These are phyloP conservation scores for Prionailurus bengalensis DNA, from an alignment of 2,113 vertebrate genomes.

Conservation along the genomic window DNA sequence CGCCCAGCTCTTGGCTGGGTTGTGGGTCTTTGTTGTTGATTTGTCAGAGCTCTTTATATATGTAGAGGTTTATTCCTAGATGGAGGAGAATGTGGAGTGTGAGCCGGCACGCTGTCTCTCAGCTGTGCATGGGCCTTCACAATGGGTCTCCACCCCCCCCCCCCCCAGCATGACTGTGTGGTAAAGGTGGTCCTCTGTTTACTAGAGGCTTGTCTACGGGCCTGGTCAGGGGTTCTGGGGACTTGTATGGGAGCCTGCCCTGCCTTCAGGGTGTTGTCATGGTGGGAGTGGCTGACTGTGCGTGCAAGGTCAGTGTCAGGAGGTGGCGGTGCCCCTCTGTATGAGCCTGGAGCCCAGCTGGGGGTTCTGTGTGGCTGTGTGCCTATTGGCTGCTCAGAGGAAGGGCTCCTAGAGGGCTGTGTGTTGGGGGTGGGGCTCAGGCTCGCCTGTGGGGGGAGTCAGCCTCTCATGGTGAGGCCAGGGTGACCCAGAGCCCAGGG, in stretches of 20 bases:
- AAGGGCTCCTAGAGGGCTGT: neutral
- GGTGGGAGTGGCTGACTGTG: neutral
- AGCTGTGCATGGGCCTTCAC: neutral
- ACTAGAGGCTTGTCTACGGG: neutral
- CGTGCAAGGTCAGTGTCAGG: accelerated
- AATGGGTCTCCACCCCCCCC: too few relatives aligned
- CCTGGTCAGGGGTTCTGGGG: neutral
- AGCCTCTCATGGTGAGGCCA: neutral
- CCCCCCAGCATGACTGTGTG: neutral
- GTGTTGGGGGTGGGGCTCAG: neutral
- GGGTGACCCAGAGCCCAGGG: neutral
- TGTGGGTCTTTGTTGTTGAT: neutral
- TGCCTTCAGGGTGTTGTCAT: neutral
- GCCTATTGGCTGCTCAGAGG: neutral
- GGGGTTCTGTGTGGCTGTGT: neutral
- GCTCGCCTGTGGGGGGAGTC: neutral
- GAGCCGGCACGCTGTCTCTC: neutral
- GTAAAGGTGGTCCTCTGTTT: neutral
- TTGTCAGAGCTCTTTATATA: neutral
- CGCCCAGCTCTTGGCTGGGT: neutral
- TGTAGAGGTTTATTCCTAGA: neutral
- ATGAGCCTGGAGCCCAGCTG: neutral
- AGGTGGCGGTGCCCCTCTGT: neutral
- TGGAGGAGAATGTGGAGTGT: neutral
- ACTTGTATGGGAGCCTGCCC: neutral